Conservation (phyloP, 1,140 invertebrate species). For the Danaus plexippus region DNA sequence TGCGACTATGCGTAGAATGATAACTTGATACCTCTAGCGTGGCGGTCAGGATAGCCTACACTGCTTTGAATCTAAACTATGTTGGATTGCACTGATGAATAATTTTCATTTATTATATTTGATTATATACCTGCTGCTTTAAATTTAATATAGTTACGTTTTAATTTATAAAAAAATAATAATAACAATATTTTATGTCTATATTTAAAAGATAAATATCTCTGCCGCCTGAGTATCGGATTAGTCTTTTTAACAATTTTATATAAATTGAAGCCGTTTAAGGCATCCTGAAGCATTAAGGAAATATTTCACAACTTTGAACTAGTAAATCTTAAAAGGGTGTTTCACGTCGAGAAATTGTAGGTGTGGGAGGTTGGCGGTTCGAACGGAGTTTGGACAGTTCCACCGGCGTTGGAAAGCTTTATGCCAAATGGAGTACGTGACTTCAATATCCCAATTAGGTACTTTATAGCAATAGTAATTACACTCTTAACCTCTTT, state of each 20-base stretch:
- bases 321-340: conserved; percentile 3
- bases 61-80: too few relatives aligned
- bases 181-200: too few relatives aligned
- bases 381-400: conserved; percentile 46
- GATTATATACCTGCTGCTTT: too few relatives aligned
- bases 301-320: conserved; percentile 7
- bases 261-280: too few relatives aligned
- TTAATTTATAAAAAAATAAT: too few relatives aligned
- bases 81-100: too few relatives aligned
- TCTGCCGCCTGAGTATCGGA: too few relatives aligned
- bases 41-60: conserved; percentile 22
- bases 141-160: too few relatives aligned
- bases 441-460: conserved; percentile 49
- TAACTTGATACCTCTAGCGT: conserved; percentile 56
- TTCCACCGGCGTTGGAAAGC: conserved; percentile 44
- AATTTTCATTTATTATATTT: too few relatives aligned
- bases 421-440: conserved; percentile 51
- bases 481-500: conserved; percentile 21
- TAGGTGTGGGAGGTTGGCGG: conserved; percentile 26
- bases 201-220: too few relatives aligned
- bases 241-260: too few relatives aligned
- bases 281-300: conserved; percentile 1
- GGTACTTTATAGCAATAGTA: conserved; percentile 30
- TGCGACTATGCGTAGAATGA: conserved; percentile 53
- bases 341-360: conserved; percentile 13